Base-by-base conservation (phyloP, 1,140 invertebrate genomes). In the Polyergus mexicanus region DNA sequence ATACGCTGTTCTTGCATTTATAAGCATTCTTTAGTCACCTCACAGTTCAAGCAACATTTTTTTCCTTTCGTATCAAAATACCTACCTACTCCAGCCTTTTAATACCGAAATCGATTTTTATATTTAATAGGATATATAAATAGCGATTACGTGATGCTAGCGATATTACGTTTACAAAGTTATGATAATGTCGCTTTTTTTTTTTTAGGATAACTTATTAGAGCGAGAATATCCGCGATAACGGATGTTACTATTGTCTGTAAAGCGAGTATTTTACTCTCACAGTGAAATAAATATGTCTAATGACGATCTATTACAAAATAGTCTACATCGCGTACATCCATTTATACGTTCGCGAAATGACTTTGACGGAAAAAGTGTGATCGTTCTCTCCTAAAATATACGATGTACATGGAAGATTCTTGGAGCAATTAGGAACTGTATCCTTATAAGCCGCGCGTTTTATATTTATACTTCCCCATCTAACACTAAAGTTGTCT, bases 381-480 rank as follows among this genome's bases (percentile, higher is more conserved):
- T 58, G 65, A 56, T 65, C 58, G 38, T 62, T 25, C 22, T 54
- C 13, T 74, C 35, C 7, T 32, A 35, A n/a, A 38, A 81, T 81
- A 72, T 68, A 4, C 16, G 47, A 51, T 51, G 35, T 72, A 69
- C 58, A 68, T 58, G 84, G 51, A 89, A 86, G 41, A 68, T 84
- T 62, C 28, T 63, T 78, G 66, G 76, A 87, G 54, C 60, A 69
- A 19, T 86, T 89, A 89, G 88, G 88, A 89, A 89, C 88, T 89
- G 66, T 89, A 58, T 86, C 41, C 68, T 75, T 83, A 69, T 32
- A 84, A 84, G 74, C 47, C 63, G 35, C 38, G 38, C 41, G 63
- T 44, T 44, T 51, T 51, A 19, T 16, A 66, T 60, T 58, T 62
- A 75, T 56, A 41, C 28, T 38, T 47, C 3, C 47, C 28, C 65